Percentiles rank a stretch among this genome's conserved stretches.
Conservation (phyloP, 1,140 invertebrate genomes). For the Leptinotarsa lineolata region DNA sequence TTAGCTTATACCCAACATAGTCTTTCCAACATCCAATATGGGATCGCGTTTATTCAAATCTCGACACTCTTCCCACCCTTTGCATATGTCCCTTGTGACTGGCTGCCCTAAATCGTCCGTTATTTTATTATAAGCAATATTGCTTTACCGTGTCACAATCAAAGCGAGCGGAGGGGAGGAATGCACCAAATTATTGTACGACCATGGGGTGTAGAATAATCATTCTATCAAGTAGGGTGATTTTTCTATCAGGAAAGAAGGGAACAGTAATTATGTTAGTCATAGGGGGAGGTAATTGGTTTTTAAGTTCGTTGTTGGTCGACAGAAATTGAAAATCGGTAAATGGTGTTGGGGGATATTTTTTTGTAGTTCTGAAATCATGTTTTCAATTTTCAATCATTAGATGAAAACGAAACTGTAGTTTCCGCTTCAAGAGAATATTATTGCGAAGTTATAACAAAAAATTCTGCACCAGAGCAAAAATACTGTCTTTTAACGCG, state of each 20-base stretch:
- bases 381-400: no score
- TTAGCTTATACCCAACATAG: no score
- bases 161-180: constrained; percentile 13
- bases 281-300: neutral
- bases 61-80: constrained; percentile 5
- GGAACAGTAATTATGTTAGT: constrained; percentile 6
- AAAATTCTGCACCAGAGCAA: no score
- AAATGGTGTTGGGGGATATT: neutral
- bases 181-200: neutral
- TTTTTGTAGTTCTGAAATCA: no score
- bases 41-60: neutral
- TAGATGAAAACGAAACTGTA: no score
- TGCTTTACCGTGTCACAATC: constrained; percentile 21
- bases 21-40: no score
- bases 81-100: constrained; percentile 13
- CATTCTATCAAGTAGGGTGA: constrained; percentile 4
- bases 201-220: constrained; percentile 2
- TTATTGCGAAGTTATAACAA: no score
- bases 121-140: constrained; percentile 27
- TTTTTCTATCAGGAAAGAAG: neutral
- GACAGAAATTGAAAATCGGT: neutral
- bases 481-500: no score
- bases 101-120: constrained; percentile 20
- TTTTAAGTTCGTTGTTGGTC: neutral
- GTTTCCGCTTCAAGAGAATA: no score